These are phyloP conservation scores for Anneissia japonica DNA, from an alignment of 35 echinoderm and acorn worm genomes.

Conservation along the genomic window DNA sequence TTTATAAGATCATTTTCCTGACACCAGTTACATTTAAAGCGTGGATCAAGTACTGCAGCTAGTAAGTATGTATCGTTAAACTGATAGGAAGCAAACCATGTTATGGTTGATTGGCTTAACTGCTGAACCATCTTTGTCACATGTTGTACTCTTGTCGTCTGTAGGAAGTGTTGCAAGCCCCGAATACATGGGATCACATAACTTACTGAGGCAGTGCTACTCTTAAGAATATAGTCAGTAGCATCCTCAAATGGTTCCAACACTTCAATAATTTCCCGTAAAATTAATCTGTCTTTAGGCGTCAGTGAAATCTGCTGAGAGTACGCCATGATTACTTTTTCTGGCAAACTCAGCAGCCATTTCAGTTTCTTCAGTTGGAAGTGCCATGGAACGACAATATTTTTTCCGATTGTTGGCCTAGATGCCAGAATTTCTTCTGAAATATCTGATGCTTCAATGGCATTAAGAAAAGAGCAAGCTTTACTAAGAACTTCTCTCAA, in stretches of 20 bases:
- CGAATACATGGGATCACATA: background rate
- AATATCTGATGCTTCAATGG: background rate
- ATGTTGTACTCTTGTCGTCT: background rate
- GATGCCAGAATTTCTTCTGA: background rate
- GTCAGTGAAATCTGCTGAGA: background rate
- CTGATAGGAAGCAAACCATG: background rate
- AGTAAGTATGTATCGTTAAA: background rate
- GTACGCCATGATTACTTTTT: background rate
- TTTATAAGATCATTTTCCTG: background rate
- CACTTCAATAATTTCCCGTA: background rate
- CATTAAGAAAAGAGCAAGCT: background rate
- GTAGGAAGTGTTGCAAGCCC: background rate
- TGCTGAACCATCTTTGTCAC: background rate
- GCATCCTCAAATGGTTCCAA: background rate
- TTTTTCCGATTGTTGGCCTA: background rate
- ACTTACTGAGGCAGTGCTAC: background rate
- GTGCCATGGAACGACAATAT: background rate
- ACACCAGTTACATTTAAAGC: background rate
- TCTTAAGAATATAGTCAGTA: background rate
- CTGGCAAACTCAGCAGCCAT: background rate
- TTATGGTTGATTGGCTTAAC: background rate
- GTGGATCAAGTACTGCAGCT: background rate
- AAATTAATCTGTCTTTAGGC: background rate
- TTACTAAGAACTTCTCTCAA: background rate
- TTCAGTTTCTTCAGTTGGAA: background rate